Conservation (phyloP, 2,113 vertebrate genomes). For the Actenoides hombroni region DNA sequence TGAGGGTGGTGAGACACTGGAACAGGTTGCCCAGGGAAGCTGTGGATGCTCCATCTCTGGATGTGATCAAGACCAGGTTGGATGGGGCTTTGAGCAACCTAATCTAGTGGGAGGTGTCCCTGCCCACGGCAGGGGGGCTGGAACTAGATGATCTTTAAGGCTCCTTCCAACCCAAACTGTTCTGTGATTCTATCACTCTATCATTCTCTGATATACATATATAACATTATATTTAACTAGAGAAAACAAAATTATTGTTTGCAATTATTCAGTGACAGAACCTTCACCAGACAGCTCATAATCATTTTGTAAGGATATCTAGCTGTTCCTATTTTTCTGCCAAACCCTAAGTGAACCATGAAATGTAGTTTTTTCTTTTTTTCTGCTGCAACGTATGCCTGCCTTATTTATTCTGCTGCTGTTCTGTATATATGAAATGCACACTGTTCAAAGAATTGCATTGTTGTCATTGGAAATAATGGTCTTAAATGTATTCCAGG, state of each 20-base stretch:
- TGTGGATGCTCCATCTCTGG: too few species aligned
- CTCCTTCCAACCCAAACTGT: too few species aligned
- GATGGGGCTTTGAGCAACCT: too few species aligned
- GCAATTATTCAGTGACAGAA: background rate
- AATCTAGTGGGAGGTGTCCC: too few species aligned
- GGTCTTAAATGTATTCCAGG: constrained; percentile 13
- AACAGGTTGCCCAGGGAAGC: too few species aligned
- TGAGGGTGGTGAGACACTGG: too few species aligned
- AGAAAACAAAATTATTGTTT: background rate
- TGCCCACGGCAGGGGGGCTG: too few species aligned
- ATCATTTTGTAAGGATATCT: background rate
- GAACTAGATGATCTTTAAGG: too few species aligned
- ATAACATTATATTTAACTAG: background rate
- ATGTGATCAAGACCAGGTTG: too few species aligned
- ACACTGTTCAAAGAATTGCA: background rate
- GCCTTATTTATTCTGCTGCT: constrained; percentile 5
- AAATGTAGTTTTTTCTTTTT: background rate
- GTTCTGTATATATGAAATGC: background rate
- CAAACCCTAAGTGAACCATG: background rate
- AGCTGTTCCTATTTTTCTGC: background rate
- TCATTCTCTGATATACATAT: background rate
- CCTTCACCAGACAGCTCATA: background rate
- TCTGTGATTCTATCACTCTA: too few species aligned
- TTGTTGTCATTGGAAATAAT: constrained; percentile 3
- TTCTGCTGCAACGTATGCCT: background rate